phyloP scores from a whole-genome alignment of 2,797 vertebrate genomes.

The Crocidura indochinensis region DNA sequence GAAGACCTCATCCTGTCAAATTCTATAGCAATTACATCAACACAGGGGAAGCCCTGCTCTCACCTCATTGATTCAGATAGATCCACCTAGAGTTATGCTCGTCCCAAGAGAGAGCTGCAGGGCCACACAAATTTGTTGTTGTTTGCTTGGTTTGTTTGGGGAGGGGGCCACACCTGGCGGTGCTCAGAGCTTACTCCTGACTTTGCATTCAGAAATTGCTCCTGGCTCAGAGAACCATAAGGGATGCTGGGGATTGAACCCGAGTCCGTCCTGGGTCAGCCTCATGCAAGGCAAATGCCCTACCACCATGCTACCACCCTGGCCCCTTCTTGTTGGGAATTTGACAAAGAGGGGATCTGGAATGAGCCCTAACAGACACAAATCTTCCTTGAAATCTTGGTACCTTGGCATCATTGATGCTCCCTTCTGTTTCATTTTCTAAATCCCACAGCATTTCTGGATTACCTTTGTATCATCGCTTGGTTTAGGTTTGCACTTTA shows the following conservation, averaged over 20 bases:
- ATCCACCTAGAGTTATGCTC: not conserved
- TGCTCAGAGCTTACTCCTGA: too few species aligned
- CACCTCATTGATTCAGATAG: not conserved
- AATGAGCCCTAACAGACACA: not conserved
- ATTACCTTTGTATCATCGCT: not conserved
- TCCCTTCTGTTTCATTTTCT: conserved; percentile 36
- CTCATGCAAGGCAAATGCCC: too few species aligned
- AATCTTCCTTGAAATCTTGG: conserved; percentile 50
- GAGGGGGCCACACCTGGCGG: too few species aligned
- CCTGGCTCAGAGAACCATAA: too few species aligned
- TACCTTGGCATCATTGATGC: conserved; percentile 5
- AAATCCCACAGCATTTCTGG: not conserved
- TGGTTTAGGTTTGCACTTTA: conserved; percentile 4
- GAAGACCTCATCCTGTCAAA: not conserved
- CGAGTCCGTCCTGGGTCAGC: too few species aligned
- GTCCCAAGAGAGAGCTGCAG: not conserved
- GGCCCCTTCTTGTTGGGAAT: not conserved
- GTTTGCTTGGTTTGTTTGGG: too few species aligned
- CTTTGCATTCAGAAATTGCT: too few species aligned
- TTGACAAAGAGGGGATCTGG: conserved; percentile 28
- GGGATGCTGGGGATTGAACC: too few species aligned
- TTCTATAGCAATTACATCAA: not conserved
- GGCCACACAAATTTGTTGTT: not conserved
- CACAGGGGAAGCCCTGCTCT: not conserved
- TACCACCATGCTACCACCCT: too few species aligned